Base-by-base conservation (phyloP, 2,797 vertebrate species). In the Rousettus madagascariensis region DNA sequence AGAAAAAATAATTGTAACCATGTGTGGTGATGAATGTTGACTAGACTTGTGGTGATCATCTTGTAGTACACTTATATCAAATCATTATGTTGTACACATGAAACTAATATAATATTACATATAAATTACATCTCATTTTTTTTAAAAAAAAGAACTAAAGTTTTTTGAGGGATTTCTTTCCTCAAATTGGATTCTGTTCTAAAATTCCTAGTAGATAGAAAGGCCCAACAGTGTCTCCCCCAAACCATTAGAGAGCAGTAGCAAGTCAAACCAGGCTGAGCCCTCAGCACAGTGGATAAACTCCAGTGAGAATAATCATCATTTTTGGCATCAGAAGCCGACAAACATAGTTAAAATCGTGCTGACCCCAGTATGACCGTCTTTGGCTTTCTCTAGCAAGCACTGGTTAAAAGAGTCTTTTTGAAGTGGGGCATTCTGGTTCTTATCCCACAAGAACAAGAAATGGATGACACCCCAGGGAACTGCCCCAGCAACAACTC, bases 381-480 rank as follows among this genome's bases (percentile, higher is more conserved):
- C 86, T 77, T 92, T 74, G 6, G 72, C 33, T 33, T 87, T 88
- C 89, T 88, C 86, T 53, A 41, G 68, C 77, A 71, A 93, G 88
- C 46, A 3, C 13, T 75, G 49, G 71, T 28, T 90, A 30, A 65
- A 53, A 36, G 30, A 80, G 49, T 41, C 72, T 93, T 77, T 91
- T 86, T 93, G 82, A 96, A 94, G 80, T 71, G 41, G 65, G 89
- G 41, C 75, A 22, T 74, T 79, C 86, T 90, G 87, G 36, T 90
- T 95, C 66, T 77, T 38, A 87, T 51, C 53, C 85, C 77, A 82
- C 28, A 84, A 53, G 41, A 80, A 30, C n/a, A 77, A 92, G 59
- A 82, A 69, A 72, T 53, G n/a, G 28, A 80, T 36, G 75, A 51
- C 17, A 30, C 46, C 57, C 57, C 46, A 75, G 86, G 80, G 91